These are phyloP conservation scores for Coilia nasus DNA, from an alignment of 2,797 vertebrate species.

Conservation along the genomic window DNA sequence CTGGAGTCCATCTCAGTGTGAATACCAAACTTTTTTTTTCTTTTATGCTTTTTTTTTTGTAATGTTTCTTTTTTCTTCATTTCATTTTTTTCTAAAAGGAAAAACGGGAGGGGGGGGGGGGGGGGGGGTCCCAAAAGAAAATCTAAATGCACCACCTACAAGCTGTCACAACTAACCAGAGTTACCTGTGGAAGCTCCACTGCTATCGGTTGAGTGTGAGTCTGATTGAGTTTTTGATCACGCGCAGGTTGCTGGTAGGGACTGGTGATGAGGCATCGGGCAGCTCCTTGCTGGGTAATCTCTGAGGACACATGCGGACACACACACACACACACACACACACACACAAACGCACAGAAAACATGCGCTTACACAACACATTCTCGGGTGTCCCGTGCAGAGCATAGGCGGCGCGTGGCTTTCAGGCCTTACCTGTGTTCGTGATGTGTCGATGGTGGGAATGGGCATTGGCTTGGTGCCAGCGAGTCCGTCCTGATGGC, in stretches of 20 bases:
- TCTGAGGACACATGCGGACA: conserved; percentile 70
- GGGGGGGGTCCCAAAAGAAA: not conserved
- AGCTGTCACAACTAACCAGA: not conserved
- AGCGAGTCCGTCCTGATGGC: conserved; percentile 68
- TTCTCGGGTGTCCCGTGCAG: not conserved
- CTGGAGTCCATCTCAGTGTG: conserved; percentile 1
- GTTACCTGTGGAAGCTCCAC: conserved; percentile 72
- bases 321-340: not conserved
- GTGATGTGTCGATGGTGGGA: conserved; percentile 85
- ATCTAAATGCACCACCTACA: not conserved
- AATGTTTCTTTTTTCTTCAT: conserved; percentile 13
- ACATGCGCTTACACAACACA: not conserved
- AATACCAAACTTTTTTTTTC: not conserved
- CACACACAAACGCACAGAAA: not conserved
- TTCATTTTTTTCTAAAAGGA: conserved; percentile 8
- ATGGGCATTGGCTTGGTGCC: conserved; percentile 82
- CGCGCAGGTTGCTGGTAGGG: conserved; percentile 87
- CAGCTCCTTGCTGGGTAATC: conserved; percentile 95
- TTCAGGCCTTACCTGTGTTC: conserved; percentile 82
- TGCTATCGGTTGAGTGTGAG: conserved; percentile 91
- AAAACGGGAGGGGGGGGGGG: not conserved
- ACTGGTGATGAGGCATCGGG: conserved; percentile 93
- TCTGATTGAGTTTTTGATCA: conserved; percentile 97
- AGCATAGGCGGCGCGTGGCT: not conserved
- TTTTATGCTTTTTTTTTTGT: conserved; percentile 10